Evolutionary conservation across 37 sponge, comb jelly and placozoan genomes (phyloP).

Genomic region (Beroe forskalii): DNA sequence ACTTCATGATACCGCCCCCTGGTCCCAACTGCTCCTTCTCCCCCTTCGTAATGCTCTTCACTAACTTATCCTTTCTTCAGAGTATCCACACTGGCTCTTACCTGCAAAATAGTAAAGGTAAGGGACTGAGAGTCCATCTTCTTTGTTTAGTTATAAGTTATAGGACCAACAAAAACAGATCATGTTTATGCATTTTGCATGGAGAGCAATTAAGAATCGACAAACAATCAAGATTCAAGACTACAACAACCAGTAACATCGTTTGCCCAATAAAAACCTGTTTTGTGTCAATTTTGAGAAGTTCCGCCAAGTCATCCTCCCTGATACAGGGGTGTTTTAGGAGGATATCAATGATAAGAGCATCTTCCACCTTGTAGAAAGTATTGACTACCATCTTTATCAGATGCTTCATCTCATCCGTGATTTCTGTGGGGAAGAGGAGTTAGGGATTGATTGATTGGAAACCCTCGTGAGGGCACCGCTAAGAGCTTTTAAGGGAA

Average conservation of each 20-base stretch:
- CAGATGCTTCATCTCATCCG: neutral
- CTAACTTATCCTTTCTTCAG: conserved; percentile 29
- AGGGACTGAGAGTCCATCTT: too few species aligned
- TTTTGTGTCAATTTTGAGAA: conserved; percentile 26
- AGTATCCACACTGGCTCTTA: neutral
- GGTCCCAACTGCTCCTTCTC: conserved; percentile 45
- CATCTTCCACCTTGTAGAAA: conserved; percentile 3
- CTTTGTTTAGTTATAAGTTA: too few species aligned
- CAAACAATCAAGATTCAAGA: too few species aligned
- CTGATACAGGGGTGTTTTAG: conserved; percentile 41
- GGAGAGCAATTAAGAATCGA: too few species aligned
- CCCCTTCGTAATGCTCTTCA: conserved; percentile 17
- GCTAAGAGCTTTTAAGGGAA: too few species aligned
- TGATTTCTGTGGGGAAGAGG: neutral
- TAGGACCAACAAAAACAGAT: too few species aligned
- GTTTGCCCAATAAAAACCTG: too few species aligned
- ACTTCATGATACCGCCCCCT: conserved; percentile 1
- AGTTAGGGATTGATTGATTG: neutral
- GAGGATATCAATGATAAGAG: conserved; percentile 32
- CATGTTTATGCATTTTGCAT: too few species aligned
- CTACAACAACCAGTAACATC: neutral
- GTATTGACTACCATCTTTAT: conserved; percentile 18
- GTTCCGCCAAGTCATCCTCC: conserved; percentile 15
- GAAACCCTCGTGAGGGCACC: too few species aligned
- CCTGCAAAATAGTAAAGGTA: neutral